These are phyloP conservation scores for Muscidifurax raptorellus DNA, from an alignment of 1,140 invertebrate species.

Conservation along the genomic window DNA sequence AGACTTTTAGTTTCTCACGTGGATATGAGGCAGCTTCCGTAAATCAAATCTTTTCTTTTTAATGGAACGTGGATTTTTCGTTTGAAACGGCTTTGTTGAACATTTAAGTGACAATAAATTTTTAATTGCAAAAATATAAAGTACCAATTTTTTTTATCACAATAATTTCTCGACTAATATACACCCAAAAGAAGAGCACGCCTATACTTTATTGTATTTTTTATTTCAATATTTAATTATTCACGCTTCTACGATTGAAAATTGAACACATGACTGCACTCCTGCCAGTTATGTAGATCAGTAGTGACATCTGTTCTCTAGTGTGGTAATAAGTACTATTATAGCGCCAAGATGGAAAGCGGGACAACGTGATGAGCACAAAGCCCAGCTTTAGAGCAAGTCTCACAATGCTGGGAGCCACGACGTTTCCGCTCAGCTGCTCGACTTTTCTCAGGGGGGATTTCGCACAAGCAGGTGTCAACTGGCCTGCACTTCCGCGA, in stretches of 20 bases:
- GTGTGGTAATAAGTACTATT: no score
- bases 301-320: no score
- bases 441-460: conserved; percentile 19
- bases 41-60: conserved; percentile 20
- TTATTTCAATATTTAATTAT: no score
- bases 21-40: not conserved
- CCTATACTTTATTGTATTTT: no score
- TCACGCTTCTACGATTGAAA: no score
- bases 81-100: not conserved
- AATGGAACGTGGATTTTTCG: not conserved
- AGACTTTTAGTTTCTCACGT: conserved; percentile 34
- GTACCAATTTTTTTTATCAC: no score
- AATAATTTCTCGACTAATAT: no score
- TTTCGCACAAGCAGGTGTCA: conserved; percentile 59
- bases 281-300: not conserved
- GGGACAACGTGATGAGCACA: conserved; percentile 44
- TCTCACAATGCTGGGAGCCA: conserved; percentile 58
- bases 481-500: conserved; percentile 55
- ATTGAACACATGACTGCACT: not conserved
- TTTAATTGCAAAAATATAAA: no score
- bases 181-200: no score
- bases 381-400: conserved; percentile 39
- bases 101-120: no score
- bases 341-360: no score
- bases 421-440: conserved; percentile 57